Conservation (phyloP, 35 echinoderm and acorn worm genomes). For the Eucidaris tribuloides region DNA sequence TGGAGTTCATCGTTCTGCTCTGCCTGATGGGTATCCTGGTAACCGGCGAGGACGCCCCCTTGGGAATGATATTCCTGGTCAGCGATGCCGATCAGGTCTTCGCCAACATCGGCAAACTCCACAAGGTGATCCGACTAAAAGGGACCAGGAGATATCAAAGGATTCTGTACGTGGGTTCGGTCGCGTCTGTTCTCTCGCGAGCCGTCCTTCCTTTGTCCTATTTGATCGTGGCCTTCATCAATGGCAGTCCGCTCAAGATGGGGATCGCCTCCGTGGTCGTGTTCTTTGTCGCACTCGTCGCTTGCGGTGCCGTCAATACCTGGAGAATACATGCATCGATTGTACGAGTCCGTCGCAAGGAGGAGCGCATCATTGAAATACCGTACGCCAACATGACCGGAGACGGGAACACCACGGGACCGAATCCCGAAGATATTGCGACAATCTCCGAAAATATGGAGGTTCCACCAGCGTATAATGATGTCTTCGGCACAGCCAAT, state of each 20-base stretch:
- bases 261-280: not conserved
- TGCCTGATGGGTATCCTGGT: not conserved
- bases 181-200: conserved; percentile 2
- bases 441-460: not conserved
- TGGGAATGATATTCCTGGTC: conserved; percentile 15
- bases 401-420: not conserved
- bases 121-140: conserved; percentile 25
- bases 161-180: not conserved
- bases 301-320: conserved; percentile 17
- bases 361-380: conserved; percentile 7
- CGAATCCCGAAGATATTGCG: not conserved
- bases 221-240: not conserved
- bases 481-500: not conserved
- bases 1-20: conserved; percentile 16
- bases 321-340: conserved; percentile 1
- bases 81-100: not conserved
- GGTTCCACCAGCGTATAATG: conserved; percentile 8
- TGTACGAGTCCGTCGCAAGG: conserved; percentile 1
- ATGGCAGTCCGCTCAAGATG: conserved; percentile 18
- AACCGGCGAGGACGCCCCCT: conserved; percentile 1
- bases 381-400: not conserved
- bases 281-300: conserved; percentile 22
- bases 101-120: conserved; percentile 1
- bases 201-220: not conserved
- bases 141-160: conserved; percentile 11